These are phyloP conservation scores for Oxyruncus cristatus DNA, from an alignment of 2,113 vertebrate species.

Conservation along the genomic window DNA sequence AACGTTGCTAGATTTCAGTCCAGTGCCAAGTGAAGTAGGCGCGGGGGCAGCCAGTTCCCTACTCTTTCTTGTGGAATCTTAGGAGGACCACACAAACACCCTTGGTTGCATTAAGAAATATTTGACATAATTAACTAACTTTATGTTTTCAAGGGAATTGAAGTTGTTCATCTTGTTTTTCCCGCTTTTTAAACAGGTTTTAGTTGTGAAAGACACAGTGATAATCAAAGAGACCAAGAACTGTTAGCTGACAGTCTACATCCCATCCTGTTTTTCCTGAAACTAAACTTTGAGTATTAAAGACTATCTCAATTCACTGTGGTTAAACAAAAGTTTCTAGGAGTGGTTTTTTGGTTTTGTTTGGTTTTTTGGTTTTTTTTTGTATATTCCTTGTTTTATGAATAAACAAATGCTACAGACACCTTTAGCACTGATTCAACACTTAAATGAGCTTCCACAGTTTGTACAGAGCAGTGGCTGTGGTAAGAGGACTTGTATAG, in stretches of 20 bases:
- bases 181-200: neutral
- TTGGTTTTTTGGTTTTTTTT: no score
- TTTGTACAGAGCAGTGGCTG: neutral
- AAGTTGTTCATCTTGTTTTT: neutral
- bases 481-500: neutral
- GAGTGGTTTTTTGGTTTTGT: neutral
- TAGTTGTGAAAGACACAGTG: neutral
- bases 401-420: neutral
- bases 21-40: neutral
- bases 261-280: neutral
- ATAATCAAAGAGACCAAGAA: neutral
- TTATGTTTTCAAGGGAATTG: neutral
- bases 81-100: neutral
- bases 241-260: neutral
- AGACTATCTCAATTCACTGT: neutral
- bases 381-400: neutral
- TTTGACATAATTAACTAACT: neutral
- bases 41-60: neutral
- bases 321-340: neutral
- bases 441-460: neutral
- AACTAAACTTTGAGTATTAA: neutral
- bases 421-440: neutral
- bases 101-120: neutral
- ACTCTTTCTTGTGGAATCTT: neutral
- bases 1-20: neutral